Percentiles rank a stretch among this genome's conserved stretches.
phyloP scores from a whole-genome alignment of 2,888 invertebrate species.

The Sarcophaga variegata region DNA sequence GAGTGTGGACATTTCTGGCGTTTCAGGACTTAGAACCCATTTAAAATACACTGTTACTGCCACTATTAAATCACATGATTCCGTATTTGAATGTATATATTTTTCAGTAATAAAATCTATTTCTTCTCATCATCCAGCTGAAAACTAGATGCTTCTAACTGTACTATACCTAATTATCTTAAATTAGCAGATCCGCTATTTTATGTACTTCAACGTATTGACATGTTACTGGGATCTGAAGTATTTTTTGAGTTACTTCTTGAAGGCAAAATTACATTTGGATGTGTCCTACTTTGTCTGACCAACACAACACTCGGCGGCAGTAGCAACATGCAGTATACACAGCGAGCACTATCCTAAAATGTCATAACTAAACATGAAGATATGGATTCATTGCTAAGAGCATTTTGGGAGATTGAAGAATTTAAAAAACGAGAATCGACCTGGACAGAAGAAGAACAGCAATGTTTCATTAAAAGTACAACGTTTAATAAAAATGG shows the following conservation, averaged over 20 bases:
- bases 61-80: slow-evolving; percentile 44
- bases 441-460: not conserved
- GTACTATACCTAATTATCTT: slow-evolving; percentile 35
- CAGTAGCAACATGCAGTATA: not conserved
- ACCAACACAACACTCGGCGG: slow-evolving; percentile 46
- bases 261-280: slow-evolving; percentile 45
- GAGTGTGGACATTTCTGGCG: slow-evolving; percentile 37
- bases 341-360: not conserved
- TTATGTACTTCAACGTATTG: slow-evolving; percentile 45
- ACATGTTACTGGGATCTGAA: slow-evolving; percentile 47
- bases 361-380: not conserved
- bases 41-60: slow-evolving; percentile 30
- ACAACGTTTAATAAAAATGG: no score
- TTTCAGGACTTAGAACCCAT: slow-evolving; percentile 49
- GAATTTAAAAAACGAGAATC: not conserved
- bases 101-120: slow-evolving; percentile 54
- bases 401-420: slow-evolving; percentile 44
- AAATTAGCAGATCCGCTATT: slow-evolving; percentile 45
- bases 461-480: no score
- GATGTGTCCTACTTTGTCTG: slow-evolving; percentile 32
- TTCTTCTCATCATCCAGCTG: slow-evolving; percentile 5
- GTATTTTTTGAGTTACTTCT: slow-evolving; percentile 58
- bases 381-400: not conserved
- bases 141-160: not conserved
- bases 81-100: slow-evolving; percentile 37